Conservation (phyloP, 2,113 vertebrate species). For the Nycticorax nycticorax region DNA sequence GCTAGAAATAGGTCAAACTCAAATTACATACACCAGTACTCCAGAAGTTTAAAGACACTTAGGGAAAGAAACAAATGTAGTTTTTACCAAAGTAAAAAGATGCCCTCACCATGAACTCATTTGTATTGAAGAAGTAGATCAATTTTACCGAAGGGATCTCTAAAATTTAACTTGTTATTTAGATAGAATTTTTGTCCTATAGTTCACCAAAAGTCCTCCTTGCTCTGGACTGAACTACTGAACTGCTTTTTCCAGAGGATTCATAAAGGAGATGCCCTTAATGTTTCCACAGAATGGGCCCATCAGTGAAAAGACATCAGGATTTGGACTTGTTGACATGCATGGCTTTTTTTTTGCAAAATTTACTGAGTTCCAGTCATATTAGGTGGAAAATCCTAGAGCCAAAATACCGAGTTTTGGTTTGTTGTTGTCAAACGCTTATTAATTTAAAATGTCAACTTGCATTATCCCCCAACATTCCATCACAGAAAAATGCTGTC, state of each 20-base stretch:
- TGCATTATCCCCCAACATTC: neutral
- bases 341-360: neutral
- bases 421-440: neutral
- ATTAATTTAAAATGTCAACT: neutral
- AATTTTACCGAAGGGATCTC: neutral
- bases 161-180: neutral
- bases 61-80: neutral
- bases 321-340: neutral
- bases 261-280: neutral
- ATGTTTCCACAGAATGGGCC: neutral
- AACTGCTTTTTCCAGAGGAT: neutral
- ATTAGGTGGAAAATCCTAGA: neutral
- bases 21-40: neutral
- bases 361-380: neutral
- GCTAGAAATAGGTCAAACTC: constrained; percentile 16
- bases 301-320: neutral
- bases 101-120: neutral
- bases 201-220: neutral
- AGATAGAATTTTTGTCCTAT: neutral
- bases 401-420: neutral
- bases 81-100: neutral
- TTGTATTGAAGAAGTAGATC: neutral
- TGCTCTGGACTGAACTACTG: neutral
- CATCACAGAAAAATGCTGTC: neutral
- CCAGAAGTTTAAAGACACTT: neutral